Evolutionary conservation across 2,888 invertebrate species (phyloP).

Genomic region (Drosophila longiperda): DNA sequence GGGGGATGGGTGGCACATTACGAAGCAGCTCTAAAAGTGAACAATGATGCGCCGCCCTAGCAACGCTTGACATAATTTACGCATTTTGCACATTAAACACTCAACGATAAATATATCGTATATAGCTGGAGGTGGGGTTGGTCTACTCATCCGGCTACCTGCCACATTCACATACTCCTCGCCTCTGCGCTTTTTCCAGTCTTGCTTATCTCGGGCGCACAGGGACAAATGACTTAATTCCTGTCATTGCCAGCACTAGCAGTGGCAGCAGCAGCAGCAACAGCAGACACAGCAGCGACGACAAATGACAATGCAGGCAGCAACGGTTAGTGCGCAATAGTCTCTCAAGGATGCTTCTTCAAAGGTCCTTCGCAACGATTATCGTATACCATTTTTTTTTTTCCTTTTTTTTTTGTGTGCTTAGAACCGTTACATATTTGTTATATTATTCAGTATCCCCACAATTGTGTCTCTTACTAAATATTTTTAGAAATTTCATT

Average conservation of each 20-base stretch:
- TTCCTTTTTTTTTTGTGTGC: not conserved
- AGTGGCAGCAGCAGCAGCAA: slow-evolving; percentile 13
- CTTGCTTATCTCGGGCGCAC: slow-evolving; percentile 66
- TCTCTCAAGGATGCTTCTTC: slow-evolving; percentile 19
- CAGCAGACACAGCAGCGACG: slow-evolving; percentile 27
- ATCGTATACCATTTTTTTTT: not conserved
- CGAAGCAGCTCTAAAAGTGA: slow-evolving; percentile 35
- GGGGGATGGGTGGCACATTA: slow-evolving; percentile 4
- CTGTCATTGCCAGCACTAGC: slow-evolving; percentile 56
- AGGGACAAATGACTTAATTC: slow-evolving; percentile 82
- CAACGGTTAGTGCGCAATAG: slow-evolving; percentile 10
- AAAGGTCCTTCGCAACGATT: not conserved
- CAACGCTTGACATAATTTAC: slow-evolving; percentile 81
- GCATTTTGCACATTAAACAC: slow-evolving; percentile 83
- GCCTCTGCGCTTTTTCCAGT: slow-evolving; percentile 13
- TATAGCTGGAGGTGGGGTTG: not conserved
- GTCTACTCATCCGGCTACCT: slow-evolving; percentile 28
- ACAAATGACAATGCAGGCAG: slow-evolving; percentile 38
- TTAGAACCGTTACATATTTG: not conserved
- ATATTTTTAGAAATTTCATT: slow-evolving; percentile 7
- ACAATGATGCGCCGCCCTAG: slow-evolving; percentile 49
- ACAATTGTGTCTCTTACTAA: not conserved
- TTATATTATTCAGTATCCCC: not conserved
- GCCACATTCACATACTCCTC: slow-evolving; percentile 10
- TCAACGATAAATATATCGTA: slow-evolving; percentile 47